These are phyloP conservation scores for Gadus chalcogrammus DNA, from an alignment of 2,113 vertebrate species.

Conservation along the genomic window DNA sequence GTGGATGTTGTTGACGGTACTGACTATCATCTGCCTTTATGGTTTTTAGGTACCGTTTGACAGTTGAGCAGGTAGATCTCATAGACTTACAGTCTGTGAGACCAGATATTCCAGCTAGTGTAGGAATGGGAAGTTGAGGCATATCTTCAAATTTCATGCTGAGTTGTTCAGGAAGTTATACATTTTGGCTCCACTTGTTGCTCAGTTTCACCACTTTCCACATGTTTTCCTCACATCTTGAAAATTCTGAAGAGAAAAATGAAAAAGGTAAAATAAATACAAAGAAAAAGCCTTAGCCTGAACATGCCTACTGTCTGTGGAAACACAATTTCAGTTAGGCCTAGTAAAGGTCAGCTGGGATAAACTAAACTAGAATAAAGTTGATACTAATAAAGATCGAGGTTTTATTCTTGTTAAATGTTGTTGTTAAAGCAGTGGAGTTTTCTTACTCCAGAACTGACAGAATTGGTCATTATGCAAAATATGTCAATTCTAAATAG, in stretches of 20 bases:
- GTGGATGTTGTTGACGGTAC: neutral
- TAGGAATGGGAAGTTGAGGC: slow-evolving; percentile 99
- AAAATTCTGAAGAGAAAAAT: slow-evolving; percentile 40
- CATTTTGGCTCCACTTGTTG: slow-evolving; percentile 80
- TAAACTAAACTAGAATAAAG: too few relatives aligned
- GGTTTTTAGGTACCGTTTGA: neutral
- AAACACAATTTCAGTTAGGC: too few relatives aligned
- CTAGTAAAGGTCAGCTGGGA: too few relatives aligned
- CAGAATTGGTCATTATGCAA: too few relatives aligned
- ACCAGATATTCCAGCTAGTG: slow-evolving; percentile 99
- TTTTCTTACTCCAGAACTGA: too few relatives aligned
- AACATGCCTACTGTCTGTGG: too few relatives aligned
- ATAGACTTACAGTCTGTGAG: slow-evolving; percentile 96
- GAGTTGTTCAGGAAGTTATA: slow-evolving; percentile 80
- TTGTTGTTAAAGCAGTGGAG: too few relatives aligned
- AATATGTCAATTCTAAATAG: too few relatives aligned
- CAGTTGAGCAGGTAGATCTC: slow-evolving; percentile 19
- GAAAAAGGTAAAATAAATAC: neutral
- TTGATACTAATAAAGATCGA: too few relatives aligned
- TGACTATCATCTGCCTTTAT: neutral
- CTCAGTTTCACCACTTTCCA: slow-evolving; percentile 82
- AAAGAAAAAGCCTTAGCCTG: neutral
- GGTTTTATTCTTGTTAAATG: too few relatives aligned
- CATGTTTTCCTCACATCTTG: slow-evolving; percentile 85
- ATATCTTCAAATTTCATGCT: slow-evolving; percentile 99